Evolutionary conservation across 1,140 invertebrate species (phyloP), one percentile per base, ranked within the genome.

Genomic region (Drosophila lini): DNA sequence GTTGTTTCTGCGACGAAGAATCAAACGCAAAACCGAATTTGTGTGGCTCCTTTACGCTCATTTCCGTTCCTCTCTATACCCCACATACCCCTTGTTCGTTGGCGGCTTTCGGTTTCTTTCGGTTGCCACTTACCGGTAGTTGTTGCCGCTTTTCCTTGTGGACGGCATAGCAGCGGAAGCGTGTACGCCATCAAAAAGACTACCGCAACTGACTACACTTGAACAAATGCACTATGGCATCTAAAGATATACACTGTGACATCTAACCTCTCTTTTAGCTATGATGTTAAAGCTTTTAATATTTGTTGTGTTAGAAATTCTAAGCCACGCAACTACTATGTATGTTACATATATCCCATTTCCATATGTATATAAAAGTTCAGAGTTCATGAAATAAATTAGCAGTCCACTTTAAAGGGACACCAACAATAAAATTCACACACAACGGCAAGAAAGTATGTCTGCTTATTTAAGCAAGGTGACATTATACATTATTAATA

Each of bases 11-110:
- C 71, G 76, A 73, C 68, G 80, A 71, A 78, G 73, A 88, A 88
- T 80, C 83, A 88, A 88, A 83, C 73, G 68, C 78, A 80, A 82
- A 82, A 83, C 83, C 83, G 65, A 83, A 88, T 88, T 89, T 83
- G 82, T 88, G 83, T 56, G 80, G 83, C 69, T 88, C 65, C 75
- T 62, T 56, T 62, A 81, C 25, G 36, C 55, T 34, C 56, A 53
- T 45, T 79, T 68, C 61, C 47, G 38, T 28, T 42, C 38, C 42
- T 48, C 19, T 25, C 22, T 45, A 16, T n/a, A 16, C 9, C 16
- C n/a, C 34, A 28, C 56, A 5, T 31, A 28, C 19, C 41, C 11
- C 28, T 53, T 40, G 32, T 45, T 48, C 36, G 32, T 55, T 13
- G 6, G 3, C 4, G 71, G 65, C 48, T 62, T 78, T 80, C 22